Evolutionary conservation across 1,140 invertebrate species (phyloP).

Genomic region (Anastrepha ludens): DNA sequence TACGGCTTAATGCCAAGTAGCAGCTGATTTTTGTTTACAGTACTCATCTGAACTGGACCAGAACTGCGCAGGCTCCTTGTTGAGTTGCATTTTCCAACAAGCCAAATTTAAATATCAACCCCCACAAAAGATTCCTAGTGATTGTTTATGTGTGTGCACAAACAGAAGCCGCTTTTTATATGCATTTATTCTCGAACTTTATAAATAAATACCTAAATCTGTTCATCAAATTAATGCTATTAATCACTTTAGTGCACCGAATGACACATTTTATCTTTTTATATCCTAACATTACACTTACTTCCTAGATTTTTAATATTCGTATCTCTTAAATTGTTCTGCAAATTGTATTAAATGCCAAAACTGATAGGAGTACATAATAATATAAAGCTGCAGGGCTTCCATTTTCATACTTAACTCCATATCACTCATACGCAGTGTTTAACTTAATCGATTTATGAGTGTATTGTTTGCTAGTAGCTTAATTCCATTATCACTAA

Average conservation of each 20-base stretch:
- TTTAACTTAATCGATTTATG: constrained; percentile 25
- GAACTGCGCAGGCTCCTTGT: constrained; percentile 25
- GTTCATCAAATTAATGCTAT: background rate
- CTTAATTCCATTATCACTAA: constrained; percentile 35
- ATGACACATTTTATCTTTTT: background rate
- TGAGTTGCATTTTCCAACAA: background rate
- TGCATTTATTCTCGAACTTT: too few species aligned
- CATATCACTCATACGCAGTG: constrained; percentile 7
- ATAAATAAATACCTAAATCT: background rate
- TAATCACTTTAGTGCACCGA: background rate
- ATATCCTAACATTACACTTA: background rate
- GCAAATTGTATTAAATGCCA: background rate
- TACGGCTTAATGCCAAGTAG: background rate
- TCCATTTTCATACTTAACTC: background rate
- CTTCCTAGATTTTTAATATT: background rate
- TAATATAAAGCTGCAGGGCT: background rate
- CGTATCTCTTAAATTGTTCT: background rate
- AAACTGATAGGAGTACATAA: background rate
- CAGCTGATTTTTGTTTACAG: constrained; percentile 43
- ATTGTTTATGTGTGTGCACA: too few species aligned
- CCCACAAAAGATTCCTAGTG: background rate
- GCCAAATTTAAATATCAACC: background rate
- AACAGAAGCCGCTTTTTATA: too few species aligned
- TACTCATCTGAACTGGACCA: constrained; percentile 14
- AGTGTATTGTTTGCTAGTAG: background rate